Conservation (phyloP, 1,140 invertebrate genomes). For the Drosophila saltans region DNA sequence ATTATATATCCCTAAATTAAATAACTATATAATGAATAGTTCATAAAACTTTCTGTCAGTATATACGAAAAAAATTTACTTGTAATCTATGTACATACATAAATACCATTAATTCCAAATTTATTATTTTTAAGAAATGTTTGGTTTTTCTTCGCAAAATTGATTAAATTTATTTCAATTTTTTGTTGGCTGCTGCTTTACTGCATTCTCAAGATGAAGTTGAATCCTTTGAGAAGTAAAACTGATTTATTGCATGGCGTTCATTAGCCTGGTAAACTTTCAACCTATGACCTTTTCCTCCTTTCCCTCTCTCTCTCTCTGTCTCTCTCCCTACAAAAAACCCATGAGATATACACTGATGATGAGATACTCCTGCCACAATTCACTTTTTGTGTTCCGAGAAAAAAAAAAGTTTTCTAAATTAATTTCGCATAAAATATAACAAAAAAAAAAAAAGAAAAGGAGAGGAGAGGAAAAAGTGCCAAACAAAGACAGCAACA, state of each 20-base stretch:
- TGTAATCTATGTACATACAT: too few relatives aligned
- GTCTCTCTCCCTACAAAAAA: not conserved
- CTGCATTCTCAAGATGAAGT: not conserved
- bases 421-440: conserved; percentile 72
- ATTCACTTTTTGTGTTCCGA: conserved; percentile 24
- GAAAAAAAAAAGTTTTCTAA: conserved; percentile 62
- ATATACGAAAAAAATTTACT: too few relatives aligned
- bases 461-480: conserved; percentile 29
- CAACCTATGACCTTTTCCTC: conserved; percentile 36
- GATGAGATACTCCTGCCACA: conserved; percentile 6
- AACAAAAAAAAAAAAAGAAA: too few relatives aligned
- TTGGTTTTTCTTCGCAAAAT: not conserved
- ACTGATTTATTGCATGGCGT: not conserved
- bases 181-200: not conserved
- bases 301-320: not conserved
- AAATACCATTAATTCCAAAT: too few relatives aligned
- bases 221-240: not conserved
- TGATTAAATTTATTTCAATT: not conserved
- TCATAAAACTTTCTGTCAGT: too few relatives aligned
- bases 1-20: too few relatives aligned
- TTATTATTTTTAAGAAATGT: too few relatives aligned
- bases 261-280: conserved; percentile 10
- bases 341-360: conserved; percentile 29
- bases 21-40: too few relatives aligned
- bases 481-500: conserved; percentile 46